Base-by-base conservation (phyloP, 2,797 vertebrate species). In the Adelosebastes latens region DNA sequence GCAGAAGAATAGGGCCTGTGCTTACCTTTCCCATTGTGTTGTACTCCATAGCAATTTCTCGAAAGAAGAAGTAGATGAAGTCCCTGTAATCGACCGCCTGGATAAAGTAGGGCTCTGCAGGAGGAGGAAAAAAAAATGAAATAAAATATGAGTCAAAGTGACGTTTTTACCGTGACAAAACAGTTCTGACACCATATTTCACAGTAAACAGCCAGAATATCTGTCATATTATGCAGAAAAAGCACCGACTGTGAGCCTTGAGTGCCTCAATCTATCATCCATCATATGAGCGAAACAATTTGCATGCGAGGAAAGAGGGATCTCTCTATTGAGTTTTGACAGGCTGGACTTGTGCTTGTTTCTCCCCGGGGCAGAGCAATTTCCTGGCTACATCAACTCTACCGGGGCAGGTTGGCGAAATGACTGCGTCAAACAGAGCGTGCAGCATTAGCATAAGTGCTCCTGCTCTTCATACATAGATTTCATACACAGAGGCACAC, bases 41-140 rank as follows among this genome's bases (percentile, higher is more conserved):
- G 95, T 99, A 99, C 84, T 99, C 99, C 94, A 99, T 98, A 0
- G 98, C 98, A 86, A 99, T 99, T 95, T 99, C 99, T 84, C 98
- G 97, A 95, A 97, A 99, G 96, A 99, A 99, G 94, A 99, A 99
- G 94, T 99, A 99, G 94, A 99, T 99, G 88, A 98, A 99, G 92
- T 97, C 96, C 34, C 97, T 96, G 34, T 99, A 99, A 93, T 99
- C 94, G 77, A 99, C 97, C 0, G 99, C 98, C 90, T 99, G 98
- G 72, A 99, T 96, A 88, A 99, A 99, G 89, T 99, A 98, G 0
- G 99, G 99, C 89, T 99, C 98, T 99, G 94, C 42, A 83, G 87
- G 78, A 42, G 14, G 25, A 42, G 7, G 39, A 11, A 9, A 58
- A 22, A 80, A 46, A 73, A 66, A 71, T 5, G 42, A 20, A 18